Evolutionary conservation across 2,888 invertebrate genomes (phyloP), one percentile per base, ranked within the genome.

Genomic region (Gymnoscelis rufifasciata): DNA sequence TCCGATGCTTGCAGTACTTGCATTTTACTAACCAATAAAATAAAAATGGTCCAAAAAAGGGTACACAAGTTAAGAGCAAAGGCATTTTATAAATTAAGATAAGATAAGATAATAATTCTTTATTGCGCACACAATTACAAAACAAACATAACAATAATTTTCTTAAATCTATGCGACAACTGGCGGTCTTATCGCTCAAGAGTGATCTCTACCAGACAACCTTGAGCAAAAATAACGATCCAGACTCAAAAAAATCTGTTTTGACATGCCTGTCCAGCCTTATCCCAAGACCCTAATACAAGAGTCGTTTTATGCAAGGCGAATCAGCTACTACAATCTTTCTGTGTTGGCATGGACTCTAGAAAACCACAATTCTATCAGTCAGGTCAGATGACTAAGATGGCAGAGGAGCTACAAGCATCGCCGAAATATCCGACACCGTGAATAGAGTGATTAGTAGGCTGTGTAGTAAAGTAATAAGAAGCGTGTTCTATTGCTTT

Each of bases 371-470:
- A 31, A 12, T 58, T 64, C 49, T 57, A 56, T 44, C 10, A 11
- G 28, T 70, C n/a, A n/a, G 68, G 68, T 57, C 59, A 19, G 67
- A 69, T 54, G 56, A 57, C 37, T 40, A 55, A 44, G 56, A 42
- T 27, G 47, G 47, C 29, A 50, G 57, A 47, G 64, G 62, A 23
- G 43, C 60, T 42, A 47, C 45, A n/a, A n/a, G n/a, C n/a, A n/a
- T n/a, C n/a, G n/a, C n/a, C n/a, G n/a, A n/a, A n/a, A n/a, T n/a
- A n/a, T n/a, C n/a, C n/a, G n/a, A n/a, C n/a, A n/a, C n/a, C n/a
- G n/a, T n/a, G n/a, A n/a, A n/a, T n/a, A n/a, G n/a, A n/a, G n/a
- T n/a, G n/a, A n/a, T n/a, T n/a, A n/a, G n/a, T n/a, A n/a, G n/a
- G n/a, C n/a, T n/a, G n/a, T n/a, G n/a, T n/a, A n/a, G n/a, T n/a